Base-by-base conservation (phyloP, 2,797 vertebrate species). In the Xerus rutilus region DNA sequence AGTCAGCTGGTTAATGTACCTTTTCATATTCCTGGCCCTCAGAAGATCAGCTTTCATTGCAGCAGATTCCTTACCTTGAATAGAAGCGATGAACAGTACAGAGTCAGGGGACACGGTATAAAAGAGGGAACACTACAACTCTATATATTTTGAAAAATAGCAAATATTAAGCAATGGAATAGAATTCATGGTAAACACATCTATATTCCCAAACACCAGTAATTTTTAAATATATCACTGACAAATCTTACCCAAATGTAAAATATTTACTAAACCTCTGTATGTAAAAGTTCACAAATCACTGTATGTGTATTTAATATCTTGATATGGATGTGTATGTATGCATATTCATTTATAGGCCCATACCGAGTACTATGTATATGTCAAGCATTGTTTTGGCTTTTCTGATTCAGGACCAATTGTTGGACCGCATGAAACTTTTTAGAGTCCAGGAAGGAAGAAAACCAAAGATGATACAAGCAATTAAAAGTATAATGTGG, bases 31-130 rank as follows among this genome's bases (percentile, higher is more conserved):
- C 94, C 99, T 99, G 96, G 99, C 99, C 94, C 99, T 99, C 96
- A 99, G 99, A 79, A 99, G 98, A 97, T 99, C 99, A 25, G 99
- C 99, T 98, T 99, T 99, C 99, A 99, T 99, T 57, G 99, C 99
- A 0, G 99, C 99, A 0, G 99, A 99, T 98, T 99, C 99, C 98
- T 99, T 99, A 91, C 99, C 99, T 99, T 99, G 99, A 97, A 99
- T 98, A 96, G 99, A 99, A 99, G 76, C 28, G 49, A 92, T 2
- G 90, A 91, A 97, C 23, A 97, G 89, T 0, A 86, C 89, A 45
- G 4, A 0, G 78, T 95, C 74, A 97, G 84, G 65, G 69, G 92
- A 84, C 52, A 73, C 57, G 69, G 35, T 13, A 87, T 28, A 76
- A 39, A 28, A 77, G 23, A 47, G 64, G 69, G 43, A 77, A 86